Evolutionary conservation across 1,140 invertebrate species (phyloP), one percentile per base, ranked within the genome.

Genomic region (Bradysia coprophila): DNA sequence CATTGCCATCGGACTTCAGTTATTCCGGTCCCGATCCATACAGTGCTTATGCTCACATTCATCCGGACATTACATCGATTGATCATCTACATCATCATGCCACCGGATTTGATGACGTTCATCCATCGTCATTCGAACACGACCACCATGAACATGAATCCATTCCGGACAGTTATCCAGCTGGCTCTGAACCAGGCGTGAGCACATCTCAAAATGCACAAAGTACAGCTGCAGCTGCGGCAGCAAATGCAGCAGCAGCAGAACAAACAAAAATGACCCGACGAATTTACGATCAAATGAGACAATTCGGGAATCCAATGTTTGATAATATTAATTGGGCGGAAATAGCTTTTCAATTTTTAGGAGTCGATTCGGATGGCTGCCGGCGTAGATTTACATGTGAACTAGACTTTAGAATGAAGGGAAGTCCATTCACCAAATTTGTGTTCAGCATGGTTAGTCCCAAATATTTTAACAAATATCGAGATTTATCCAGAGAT

Each of bases 291-390:
- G 21, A 16, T 20, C 36, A 38, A 18, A 9, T 9, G 4, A n/a
- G 36, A 38, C 9, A 18, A 38, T 10, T n/a, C 4, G 36, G n/a
- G 2, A 20, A 5, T 18, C 18, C 4, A 18, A 20, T 18, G 11
- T 38, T 18, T 20, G 21, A 18, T 11, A 18, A 10, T 20, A 38
- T 38, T 18, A 20, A 38, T 20, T 18, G n/a, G n/a, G 18, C 16
- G 11, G 36, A 38, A 38, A 20, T 38, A 20, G 36, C 36, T 3
- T 38, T 38, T 20, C 36, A 18, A 38, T 38, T 38, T 38, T 20
- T 38, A 38, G 36, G 36, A 18, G 36, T 38, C 21, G 36, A 38
- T 18, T 20, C 15, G 2, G 36, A 38, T 4, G 36, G 36, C 13
- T 38, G 36, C 18, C 36, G 36, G 21, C 18, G 21, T 10, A 16